Conservation (phyloP, 2,888 invertebrate species). For the Steinernema carpocapsae region DNA sequence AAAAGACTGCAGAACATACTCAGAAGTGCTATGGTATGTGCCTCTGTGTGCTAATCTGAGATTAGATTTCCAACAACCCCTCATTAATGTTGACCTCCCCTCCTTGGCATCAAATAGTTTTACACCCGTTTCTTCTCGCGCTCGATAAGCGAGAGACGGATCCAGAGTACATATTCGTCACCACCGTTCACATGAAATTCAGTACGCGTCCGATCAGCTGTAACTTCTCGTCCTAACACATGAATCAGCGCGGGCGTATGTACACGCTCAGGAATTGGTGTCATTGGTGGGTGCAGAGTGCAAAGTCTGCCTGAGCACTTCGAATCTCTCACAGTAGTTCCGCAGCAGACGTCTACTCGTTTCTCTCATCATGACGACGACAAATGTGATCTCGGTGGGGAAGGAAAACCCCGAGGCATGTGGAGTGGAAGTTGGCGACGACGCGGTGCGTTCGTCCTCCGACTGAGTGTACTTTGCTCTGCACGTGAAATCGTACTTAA, state of each 20-base stretch:
- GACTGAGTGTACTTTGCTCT: conserved; percentile 10
- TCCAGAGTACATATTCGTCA: conserved; percentile 25
- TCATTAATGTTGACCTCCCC: too few species aligned
- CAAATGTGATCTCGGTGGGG: neutral
- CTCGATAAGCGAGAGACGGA: neutral
- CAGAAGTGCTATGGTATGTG: too few species aligned
- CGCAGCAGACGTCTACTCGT: conserved; percentile 1
- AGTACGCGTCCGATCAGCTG: conserved; percentile 15
- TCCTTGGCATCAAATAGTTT: too few species aligned
- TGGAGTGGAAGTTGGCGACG: neutral
- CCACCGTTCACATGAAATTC: conserved; percentile 20
- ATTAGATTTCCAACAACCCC: neutral
- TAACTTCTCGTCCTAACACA: too few species aligned
- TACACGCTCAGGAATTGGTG: conserved; percentile 9
- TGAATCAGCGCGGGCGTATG: neutral
- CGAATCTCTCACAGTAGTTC: neutral
- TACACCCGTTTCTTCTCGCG: too few species aligned
- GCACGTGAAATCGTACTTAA: conserved; percentile 18
- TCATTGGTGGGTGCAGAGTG: conserved; percentile 24
- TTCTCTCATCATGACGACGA: neutral
- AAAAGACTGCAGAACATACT: too few species aligned
- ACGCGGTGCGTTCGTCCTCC: neutral
- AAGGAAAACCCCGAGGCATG: conserved; percentile 24
- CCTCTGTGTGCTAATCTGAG: too few species aligned
- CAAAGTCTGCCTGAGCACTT: conserved; percentile 22